phyloP scores from a whole-genome alignment of 2,888 invertebrate genomes.

The Oasisia sp. region DNA sequence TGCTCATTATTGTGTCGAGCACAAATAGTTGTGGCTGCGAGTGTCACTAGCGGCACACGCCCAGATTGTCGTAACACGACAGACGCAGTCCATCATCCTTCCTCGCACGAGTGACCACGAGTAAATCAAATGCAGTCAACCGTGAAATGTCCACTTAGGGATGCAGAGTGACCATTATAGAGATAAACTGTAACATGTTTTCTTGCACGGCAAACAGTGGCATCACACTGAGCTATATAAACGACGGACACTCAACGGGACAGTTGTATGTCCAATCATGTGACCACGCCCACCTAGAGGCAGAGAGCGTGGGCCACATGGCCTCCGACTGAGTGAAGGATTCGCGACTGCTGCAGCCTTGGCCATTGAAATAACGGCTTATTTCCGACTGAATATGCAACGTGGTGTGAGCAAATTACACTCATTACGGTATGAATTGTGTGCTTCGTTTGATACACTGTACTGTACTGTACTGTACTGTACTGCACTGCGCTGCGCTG shows the following conservation, averaged over 20 bases:
- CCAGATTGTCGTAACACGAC: background rate
- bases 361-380: background rate
- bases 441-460: too few relatives aligned
- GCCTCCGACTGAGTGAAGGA: background rate
- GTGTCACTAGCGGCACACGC: background rate
- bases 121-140: background rate
- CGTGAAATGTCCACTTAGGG: slow-evolving; percentile 4
- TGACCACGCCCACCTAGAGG: background rate
- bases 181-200: background rate
- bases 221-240: background rate
- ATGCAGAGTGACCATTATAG: background rate
- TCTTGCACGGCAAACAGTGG: background rate
- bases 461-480: too few relatives aligned
- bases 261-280: background rate
- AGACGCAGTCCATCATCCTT: background rate
- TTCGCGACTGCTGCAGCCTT: background rate
- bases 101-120: background rate
- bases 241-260: background rate
- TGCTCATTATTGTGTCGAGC: background rate
- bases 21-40: background rate
- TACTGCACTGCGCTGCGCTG: too few relatives aligned
- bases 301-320: background rate
- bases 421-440: too few relatives aligned
- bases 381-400: background rate
- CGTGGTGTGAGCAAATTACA: too few relatives aligned